These are phyloP conservation scores for Crenuchus spilurus DNA, from an alignment of 2,797 vertebrate genomes.

Conservation along the genomic window DNA sequence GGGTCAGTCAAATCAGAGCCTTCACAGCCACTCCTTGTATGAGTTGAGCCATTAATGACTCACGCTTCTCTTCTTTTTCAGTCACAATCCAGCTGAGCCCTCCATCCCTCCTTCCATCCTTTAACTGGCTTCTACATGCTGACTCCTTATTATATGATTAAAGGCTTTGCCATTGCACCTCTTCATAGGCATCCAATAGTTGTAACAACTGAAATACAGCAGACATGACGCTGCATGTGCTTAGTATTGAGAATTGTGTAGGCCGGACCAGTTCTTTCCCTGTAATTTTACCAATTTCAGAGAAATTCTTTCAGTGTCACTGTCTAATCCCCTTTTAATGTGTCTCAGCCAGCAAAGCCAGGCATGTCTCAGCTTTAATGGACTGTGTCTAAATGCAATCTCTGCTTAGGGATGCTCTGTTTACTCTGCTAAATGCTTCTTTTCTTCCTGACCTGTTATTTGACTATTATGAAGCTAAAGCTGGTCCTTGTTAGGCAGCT, in stretches of 20 bases:
- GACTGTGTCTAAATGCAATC: neutral
- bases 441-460: neutral
- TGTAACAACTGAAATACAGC: neutral
- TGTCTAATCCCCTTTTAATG: too few species aligned
- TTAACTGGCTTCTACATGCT: neutral
- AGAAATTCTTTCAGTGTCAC: neutral
- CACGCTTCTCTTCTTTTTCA: neutral
- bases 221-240: neutral
- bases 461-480: neutral
- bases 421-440: neutral
- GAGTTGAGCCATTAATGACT: conserved; percentile 3
- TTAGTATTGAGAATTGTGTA: neutral
- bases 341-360: neutral
- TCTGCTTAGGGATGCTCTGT: neutral
- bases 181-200: neutral
- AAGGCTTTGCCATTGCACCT: conserved; percentile 4
- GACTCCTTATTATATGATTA: conserved; percentile 19
- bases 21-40: conserved; percentile 3
- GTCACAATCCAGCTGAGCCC: neutral
- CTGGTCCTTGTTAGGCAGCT: neutral
- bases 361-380: neutral
- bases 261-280: neutral
- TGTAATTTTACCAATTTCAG: neutral
- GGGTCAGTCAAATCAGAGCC: neutral
- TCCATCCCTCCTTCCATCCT: neutral